A percentile compares a stretch with the other conserved stretches of the same genome.
phyloP scores from a whole-genome alignment of 2,888 invertebrate genomes.

The Cephus sareptanus region DNA sequence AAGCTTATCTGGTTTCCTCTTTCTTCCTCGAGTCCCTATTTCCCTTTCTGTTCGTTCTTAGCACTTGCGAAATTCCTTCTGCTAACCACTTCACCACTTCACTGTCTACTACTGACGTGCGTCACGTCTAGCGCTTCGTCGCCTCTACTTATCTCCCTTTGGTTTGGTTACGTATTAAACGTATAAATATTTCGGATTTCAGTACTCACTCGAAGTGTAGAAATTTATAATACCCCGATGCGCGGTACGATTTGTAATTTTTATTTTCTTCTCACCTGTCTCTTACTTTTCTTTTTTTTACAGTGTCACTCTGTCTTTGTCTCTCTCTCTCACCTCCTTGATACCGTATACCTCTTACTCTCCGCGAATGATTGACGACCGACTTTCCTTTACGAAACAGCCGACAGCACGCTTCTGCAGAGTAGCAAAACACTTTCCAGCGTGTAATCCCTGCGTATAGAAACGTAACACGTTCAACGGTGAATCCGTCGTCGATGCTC shows the following conservation, averaged over 20 bases:
- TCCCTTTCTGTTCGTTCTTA: neutral
- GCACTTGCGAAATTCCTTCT: neutral
- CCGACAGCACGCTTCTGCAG: neutral
- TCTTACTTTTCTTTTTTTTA: constrained; percentile 1
- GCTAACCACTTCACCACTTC: neutral
- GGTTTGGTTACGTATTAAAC: neutral
- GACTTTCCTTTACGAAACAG: neutral
- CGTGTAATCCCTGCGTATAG: neutral
- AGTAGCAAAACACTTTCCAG: neutral
- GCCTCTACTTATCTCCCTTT: constrained; percentile 15
- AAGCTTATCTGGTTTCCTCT: neutral
- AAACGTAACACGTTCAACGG: neutral
- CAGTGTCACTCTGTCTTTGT: neutral
- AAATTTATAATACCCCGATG: neutral
- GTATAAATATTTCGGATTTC: neutral
- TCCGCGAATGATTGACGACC: neutral
- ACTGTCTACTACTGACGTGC: constrained; percentile 10
- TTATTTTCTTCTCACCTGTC: neutral
- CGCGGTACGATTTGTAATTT: neutral
- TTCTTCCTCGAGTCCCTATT: neutral
- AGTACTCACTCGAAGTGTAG: neutral
- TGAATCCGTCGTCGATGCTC: neutral
- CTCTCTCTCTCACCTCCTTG: neutral
- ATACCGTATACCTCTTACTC: neutral
- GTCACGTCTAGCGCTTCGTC: constrained; percentile 12